Base-by-base conservation (phyloP, 2,113 vertebrate genomes). In the Romanogobio albipinnatus region DNA sequence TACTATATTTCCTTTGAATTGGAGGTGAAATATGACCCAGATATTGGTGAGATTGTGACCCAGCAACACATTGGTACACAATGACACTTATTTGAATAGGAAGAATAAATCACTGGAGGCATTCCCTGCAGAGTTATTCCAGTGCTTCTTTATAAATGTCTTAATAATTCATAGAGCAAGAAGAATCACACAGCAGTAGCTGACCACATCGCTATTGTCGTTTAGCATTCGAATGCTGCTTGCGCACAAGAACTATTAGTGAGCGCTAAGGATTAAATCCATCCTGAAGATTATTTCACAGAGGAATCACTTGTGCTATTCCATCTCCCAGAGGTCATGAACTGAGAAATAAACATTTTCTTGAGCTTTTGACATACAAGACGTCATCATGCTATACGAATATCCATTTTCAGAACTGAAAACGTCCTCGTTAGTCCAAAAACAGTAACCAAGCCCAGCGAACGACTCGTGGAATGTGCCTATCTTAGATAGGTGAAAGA, bases 81-180 rank as follows among this genome's bases (percentile, higher is more conserved):
- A 3, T 33, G 49, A 76, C 33, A 53, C 47, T 76, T 76, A 26
- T 76, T 22, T 76, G 47, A 33, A 19, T 9, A 68, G 39, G 61
- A 81, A 22, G 19, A 68, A 70, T 19, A 81, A 26, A 81, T 68
- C 45, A 15, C 56, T 5, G 36, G 76, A 36, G 76, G 56, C 61
- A 43, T 79, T 26, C 62, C 61, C 62, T 36, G 45, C 79, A 4
- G 79, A 36, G 61, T 81, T 33, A 53, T 68, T 51, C 24, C 47
- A 22, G 26, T 39, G 79, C 62, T 26, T 36, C 10, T 45, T 70
- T 53, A 70, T 33, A 70, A 66, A 70, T 0, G 47, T 17, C 19
- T 81, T 33, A 81, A 70, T 81, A 81, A 81, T 70, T 81, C 79
- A 36, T 51, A n/a, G 2, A 8, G 19, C 1, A 68, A 56, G 39